Evolutionary conservation across 37 sponge, comb jelly and placozoan species (phyloP), one percentile per base, ranked within the genome.

Genomic region (Amphimedon queenslandica): DNA sequence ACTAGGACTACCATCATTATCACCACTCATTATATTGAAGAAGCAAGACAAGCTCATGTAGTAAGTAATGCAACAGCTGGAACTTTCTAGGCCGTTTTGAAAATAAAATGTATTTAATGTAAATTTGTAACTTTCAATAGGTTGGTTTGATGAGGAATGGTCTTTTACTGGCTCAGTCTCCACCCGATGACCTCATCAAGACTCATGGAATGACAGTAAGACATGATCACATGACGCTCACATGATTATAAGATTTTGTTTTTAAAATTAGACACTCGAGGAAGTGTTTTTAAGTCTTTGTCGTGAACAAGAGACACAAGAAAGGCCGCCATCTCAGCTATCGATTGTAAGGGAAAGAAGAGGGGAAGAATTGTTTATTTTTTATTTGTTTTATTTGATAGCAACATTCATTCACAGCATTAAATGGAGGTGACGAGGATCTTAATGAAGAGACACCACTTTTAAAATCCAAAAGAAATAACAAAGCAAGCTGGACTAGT

Each of bases 11-110:
- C 88, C 30, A 72, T 93, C 20, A 51, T 93, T 47, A 81, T 93
- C 41, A 93, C 93, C 23, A 93, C 93, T 36, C 93, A 93, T 63
- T 93, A 93, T 76, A 93, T 93, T 71, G 93, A 93, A 42, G 93
- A 93, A 38, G 93, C 93, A 24, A 30, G 82, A 31, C 88, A 88
- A 63, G 93, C 93, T 18, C 72, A 88, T 37, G 41, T 70, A 67
- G 93, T 93, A 39, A 58, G 87, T 61, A 1, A 10, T 57, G 38
- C 37, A 61, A n/a, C 3, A 6, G 25, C 1, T 61, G 2, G 37
- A 18, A 13, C 13, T 18, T 47, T 47, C 13, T 47, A 18, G 53
- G 8, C 13, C 13, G 53, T 47, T 47, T 47, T 47, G 13, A 47
- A 47, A 18, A 13, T 23, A 32, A 33, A 30, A n/a, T 40, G 30